phyloP scores from a whole-genome alignment of 2,113 vertebrate genomes.

The Oxyruncus cristatus region DNA sequence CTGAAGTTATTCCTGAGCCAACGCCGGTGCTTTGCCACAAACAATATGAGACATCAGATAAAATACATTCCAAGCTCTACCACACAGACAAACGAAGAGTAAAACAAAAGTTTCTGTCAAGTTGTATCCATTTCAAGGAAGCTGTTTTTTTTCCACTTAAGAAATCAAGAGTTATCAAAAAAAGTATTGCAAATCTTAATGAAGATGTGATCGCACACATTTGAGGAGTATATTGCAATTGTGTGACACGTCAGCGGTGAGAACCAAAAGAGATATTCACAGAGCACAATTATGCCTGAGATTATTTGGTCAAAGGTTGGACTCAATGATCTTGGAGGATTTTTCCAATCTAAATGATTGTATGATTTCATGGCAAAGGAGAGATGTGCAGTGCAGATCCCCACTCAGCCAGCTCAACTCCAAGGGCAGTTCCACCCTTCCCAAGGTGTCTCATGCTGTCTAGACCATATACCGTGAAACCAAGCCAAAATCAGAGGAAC shows the following conservation, averaged over 20 bases:
- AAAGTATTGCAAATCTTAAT: background rate
- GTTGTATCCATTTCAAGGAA: background rate
- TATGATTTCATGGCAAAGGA: background rate
- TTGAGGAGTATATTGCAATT: background rate
- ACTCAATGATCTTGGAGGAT: background rate
- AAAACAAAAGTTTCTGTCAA: background rate
- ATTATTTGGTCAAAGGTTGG: background rate
- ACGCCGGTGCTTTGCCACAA: background rate
- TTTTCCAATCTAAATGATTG: background rate
- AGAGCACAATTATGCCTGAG: background rate
- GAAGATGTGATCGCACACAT: rapidly evolving
- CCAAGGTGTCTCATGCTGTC: rapidly evolving
- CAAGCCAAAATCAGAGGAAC: background rate
- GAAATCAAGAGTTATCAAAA: background rate
- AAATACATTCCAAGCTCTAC: background rate
- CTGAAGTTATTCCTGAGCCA: background rate
- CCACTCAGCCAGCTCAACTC: background rate
- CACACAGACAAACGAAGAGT: background rate
- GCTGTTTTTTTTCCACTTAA: background rate
- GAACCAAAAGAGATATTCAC: background rate
- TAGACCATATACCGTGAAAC: background rate
- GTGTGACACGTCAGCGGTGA: background rate
- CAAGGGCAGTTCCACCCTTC: background rate
- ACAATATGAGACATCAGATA: background rate
- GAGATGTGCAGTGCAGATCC: background rate